A percentile compares a stretch with the other conserved stretches of the same genome.
These are phyloP conservation scores for Ceratitis capitata DNA, from an alignment of 1,140 invertebrate genomes.

Conservation along the genomic window DNA sequence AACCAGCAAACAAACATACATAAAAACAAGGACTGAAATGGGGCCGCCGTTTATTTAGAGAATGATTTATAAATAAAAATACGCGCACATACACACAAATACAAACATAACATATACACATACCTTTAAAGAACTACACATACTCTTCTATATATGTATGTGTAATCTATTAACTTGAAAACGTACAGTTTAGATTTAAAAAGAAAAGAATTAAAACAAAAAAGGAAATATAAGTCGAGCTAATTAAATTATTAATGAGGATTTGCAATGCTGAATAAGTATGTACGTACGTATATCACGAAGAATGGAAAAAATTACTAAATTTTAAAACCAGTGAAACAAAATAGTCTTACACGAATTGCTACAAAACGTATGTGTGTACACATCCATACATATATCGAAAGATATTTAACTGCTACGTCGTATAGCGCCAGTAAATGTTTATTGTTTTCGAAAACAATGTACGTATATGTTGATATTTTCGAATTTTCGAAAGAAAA, in stretches of 20 bases:
- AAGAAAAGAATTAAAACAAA: background rate
- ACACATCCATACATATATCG: too few relatives aligned
- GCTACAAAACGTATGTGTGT: conserved; percentile 26
- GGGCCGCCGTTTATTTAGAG: conserved; percentile 15
- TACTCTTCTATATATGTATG: background rate
- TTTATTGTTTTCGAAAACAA: conserved; percentile 30
- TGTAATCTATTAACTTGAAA: conserved; percentile 38
- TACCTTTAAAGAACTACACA: background rate
- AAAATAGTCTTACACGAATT: conserved; percentile 1
- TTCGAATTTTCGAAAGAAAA: conserved; percentile 22
- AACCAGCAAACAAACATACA: too few relatives aligned
- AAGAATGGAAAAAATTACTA: background rate
- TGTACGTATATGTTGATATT: conserved; percentile 21
- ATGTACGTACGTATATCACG: background rate
- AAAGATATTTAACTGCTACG: conserved; percentile 4
- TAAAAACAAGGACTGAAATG: background rate
- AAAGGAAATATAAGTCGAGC: background rate
- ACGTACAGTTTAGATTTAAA: conserved; percentile 9
- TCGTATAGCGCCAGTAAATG: conserved; percentile 20
- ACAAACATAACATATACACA: conserved; percentile 32
- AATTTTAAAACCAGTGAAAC: conserved; percentile 29
- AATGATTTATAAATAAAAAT: conserved; percentile 34
- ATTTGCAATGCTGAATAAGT: background rate
- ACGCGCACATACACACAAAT: conserved; percentile 25
- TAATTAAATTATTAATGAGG: background rate